Evolutionary conservation across 2,797 vertebrate species (phyloP).

Genomic region (Tangara arthus): DNA sequence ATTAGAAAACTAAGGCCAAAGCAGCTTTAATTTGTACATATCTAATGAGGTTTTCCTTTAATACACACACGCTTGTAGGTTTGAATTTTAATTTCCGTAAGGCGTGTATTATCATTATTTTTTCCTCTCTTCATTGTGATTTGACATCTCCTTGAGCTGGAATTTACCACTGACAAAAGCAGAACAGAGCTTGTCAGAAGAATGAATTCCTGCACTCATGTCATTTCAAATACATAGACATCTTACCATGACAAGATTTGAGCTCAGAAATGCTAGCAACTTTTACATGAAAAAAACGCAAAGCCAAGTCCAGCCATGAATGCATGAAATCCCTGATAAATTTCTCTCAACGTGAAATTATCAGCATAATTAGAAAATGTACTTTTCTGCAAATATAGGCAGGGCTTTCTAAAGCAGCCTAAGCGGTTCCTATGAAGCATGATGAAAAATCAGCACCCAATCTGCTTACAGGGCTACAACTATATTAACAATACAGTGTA

Average conservation of each 20-base stretch:
- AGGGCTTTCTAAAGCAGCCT: not conserved
- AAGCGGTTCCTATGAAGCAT: not conserved
- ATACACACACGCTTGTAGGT: not conserved
- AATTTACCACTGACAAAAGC: conserved; percentile 25
- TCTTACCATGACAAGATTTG: not conserved
- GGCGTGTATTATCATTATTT: not conserved
- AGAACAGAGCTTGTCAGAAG: conserved; percentile 9
- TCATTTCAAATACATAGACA: not conserved
- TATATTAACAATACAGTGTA: not conserved
- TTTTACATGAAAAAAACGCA: not conserved
- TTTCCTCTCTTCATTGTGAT: not conserved
- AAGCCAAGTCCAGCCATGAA: not conserved
- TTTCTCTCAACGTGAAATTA: not conserved
- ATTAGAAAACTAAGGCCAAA: not conserved
- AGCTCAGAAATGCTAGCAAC: not conserved
- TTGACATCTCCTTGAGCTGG: conserved; percentile 14
- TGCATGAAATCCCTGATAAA: not conserved
- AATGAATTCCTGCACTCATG: not conserved
- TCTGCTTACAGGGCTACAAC: not conserved
- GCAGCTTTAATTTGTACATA: not conserved
- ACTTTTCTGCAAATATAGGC: not conserved
- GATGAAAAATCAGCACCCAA: not conserved
- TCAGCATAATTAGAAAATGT: not conserved
- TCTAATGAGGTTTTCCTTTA: not conserved
- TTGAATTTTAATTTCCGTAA: not conserved